Evolutionary conservation across 2,888 invertebrate species (phyloP).

Genomic region (Pyralis farinalis): DNA sequence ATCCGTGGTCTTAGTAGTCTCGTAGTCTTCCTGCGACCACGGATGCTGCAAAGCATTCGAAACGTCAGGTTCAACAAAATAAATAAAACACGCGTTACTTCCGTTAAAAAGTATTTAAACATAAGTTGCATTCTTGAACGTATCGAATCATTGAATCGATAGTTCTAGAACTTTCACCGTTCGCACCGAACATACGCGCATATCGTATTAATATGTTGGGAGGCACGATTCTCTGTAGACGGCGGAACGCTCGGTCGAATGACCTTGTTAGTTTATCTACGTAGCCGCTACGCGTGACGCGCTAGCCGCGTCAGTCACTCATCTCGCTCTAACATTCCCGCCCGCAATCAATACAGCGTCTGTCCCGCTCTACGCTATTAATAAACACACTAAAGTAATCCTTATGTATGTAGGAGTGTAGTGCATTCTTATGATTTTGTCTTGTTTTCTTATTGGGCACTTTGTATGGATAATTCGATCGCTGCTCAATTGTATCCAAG

Average conservation of each 20-base stretch:
- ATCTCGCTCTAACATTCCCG: constrained; percentile 42
- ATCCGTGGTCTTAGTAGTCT: too few species aligned
- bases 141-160: too few species aligned
- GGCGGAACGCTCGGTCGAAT: constrained; percentile 37
- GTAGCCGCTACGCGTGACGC: constrained; percentile 39
- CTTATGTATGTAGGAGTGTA: constrained; percentile 31
- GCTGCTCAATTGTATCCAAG: too few species aligned
- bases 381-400: constrained; percentile 45
- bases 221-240: constrained; percentile 4
- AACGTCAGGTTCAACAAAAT: too few species aligned
- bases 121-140: too few species aligned
- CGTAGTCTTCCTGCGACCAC: too few species aligned
- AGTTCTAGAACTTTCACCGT: constrained; percentile 33
- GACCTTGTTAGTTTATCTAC: constrained; percentile 71
- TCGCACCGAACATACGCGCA: constrained; percentile 2
- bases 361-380: constrained; percentile 60
- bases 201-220: not conserved
- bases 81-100: too few species aligned
- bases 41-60: too few species aligned
- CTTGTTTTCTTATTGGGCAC: constrained; percentile 26
- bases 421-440: constrained; percentile 44
- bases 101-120: too few species aligned
- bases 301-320: constrained; percentile 16
- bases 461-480: too few species aligned
- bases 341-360: constrained; percentile 45